Conservation (phyloP, 2,888 invertebrate species). For the Melanostoma mellinum region DNA sequence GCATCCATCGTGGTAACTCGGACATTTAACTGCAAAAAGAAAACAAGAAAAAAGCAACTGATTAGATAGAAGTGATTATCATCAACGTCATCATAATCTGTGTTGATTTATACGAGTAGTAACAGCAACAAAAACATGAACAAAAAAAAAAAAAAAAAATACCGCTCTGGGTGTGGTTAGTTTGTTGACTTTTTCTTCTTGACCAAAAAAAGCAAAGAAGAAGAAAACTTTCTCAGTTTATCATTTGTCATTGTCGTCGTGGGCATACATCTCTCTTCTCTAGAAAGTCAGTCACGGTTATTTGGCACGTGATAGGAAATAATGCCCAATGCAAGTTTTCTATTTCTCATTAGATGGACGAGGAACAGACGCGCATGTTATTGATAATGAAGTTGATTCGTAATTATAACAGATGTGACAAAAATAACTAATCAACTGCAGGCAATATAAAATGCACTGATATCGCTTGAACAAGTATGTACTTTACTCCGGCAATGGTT, state of each 20-base stretch:
- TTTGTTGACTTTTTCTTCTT: slow-evolving; percentile 22
- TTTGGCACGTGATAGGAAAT: slow-evolving; percentile 74
- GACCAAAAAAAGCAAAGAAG: slow-evolving; percentile 27
- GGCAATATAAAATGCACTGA: slow-evolving; percentile 60
- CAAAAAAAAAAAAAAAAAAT: background rate
- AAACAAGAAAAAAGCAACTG: slow-evolving; percentile 56
- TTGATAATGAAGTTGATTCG: slow-evolving; percentile 55
- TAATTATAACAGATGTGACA: slow-evolving; percentile 51
- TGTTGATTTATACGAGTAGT: background rate
- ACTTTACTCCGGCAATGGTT: slow-evolving; percentile 49
- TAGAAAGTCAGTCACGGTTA: slow-evolving; percentile 75
- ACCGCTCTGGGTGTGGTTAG: slow-evolving; percentile 43
- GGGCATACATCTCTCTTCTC: slow-evolving; percentile 16
- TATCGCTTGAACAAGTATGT: slow-evolving; percentile 73
- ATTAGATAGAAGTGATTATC: slow-evolving; percentile 32
- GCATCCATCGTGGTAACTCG: slow-evolving; percentile 99
- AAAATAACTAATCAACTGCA: slow-evolving; percentile 33
- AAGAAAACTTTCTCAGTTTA: slow-evolving; percentile 60
- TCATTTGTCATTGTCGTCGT: slow-evolving; percentile 21
- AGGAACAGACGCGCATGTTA: slow-evolving; percentile 28
- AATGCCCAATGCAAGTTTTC: slow-evolving; percentile 35
- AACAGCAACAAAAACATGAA: slow-evolving; percentile 9
- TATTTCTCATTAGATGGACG: slow-evolving; percentile 30
- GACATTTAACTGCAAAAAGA: slow-evolving; percentile 94
- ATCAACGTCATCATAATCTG: slow-evolving; percentile 13